These are phyloP conservation scores for Pseudococcus viburni DNA, from an alignment of 2,888 invertebrate genomes.

Conservation along the genomic window DNA sequence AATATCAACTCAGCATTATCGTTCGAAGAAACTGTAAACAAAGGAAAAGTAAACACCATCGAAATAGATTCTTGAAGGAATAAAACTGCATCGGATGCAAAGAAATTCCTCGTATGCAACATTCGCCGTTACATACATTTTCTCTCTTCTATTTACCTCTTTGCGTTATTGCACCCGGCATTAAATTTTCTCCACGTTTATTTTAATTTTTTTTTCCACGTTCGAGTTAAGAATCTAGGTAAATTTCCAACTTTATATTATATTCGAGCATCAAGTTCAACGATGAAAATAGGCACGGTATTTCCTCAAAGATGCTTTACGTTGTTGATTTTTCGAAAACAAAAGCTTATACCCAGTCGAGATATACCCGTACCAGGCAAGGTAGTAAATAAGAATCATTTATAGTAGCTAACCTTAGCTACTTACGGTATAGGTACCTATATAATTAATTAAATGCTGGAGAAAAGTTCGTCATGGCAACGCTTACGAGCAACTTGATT, in stretches of 20 bases:
- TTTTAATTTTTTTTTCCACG: not conserved
- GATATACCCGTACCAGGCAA: not conserved
- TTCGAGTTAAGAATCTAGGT: not conserved
- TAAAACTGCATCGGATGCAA: slow-evolving; percentile 43
- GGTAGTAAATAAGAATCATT: not conserved
- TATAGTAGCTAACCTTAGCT: not conserved
- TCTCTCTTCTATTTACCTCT: not conserved
- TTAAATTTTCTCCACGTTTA: not conserved
- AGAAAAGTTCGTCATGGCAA: slow-evolving; percentile 30
- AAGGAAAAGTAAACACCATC: slow-evolving; percentile 30
- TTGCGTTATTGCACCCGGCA: not conserved
- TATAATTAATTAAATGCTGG: slow-evolving; percentile 17
- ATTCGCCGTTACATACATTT: not conserved
- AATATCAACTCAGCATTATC: not conserved
- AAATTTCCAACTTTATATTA: not conserved
- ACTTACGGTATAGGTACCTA: not conserved
- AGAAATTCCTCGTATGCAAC: not conserved
- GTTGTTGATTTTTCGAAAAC: not conserved
- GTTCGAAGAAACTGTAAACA: slow-evolving; percentile 30
- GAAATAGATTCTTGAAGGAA: not conserved
- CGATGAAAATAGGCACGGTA: not conserved
- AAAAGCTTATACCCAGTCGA: not conserved
- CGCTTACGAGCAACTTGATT: slow-evolving; percentile 4
- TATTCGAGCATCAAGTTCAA: not conserved
- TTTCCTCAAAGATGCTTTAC: too few relatives aligned